phyloP scores from a whole-genome alignment of 2,888 invertebrate species.

The Clitarchus hookeri region DNA sequence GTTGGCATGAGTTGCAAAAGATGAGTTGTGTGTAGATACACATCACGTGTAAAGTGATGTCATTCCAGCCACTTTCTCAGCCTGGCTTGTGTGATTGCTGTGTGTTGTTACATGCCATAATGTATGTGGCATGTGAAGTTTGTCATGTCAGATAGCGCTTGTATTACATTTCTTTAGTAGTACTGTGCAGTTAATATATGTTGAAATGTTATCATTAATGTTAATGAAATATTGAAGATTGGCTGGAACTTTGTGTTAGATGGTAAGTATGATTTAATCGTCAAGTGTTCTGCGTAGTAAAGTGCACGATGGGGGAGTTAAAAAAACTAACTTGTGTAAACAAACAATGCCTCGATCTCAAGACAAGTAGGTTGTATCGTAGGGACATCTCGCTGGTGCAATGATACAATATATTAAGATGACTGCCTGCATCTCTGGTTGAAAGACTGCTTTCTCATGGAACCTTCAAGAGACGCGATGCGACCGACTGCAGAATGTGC shows the following conservation, averaged over 20 bases:
- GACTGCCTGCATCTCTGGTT: not conserved
- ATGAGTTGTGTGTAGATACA: no score
- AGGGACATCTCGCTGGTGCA: not conserved
- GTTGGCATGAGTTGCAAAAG: no score
- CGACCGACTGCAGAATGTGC: not conserved
- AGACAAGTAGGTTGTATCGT: not conserved
- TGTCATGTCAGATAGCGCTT: no score
- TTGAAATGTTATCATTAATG: no score
- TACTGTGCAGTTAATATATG: no score
- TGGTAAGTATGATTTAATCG: no score
- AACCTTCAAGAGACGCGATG: not conserved
- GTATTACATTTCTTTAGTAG: no score
- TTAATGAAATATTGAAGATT: no score
- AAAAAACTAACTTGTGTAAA: not conserved
- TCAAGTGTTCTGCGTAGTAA: no score
- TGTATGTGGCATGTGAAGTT: not conserved
- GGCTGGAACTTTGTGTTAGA: no score
- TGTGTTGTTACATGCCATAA: not conserved
- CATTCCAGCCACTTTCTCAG: not conserved
- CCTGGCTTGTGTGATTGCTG: not conserved
- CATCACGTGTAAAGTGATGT: not conserved
- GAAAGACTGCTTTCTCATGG: not conserved
- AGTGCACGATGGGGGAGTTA: no score
- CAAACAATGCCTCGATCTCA: not conserved
- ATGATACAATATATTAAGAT: not conserved